Base-by-base conservation (phyloP, 2,888 invertebrate species). In the Drosophila colorata region DNA sequence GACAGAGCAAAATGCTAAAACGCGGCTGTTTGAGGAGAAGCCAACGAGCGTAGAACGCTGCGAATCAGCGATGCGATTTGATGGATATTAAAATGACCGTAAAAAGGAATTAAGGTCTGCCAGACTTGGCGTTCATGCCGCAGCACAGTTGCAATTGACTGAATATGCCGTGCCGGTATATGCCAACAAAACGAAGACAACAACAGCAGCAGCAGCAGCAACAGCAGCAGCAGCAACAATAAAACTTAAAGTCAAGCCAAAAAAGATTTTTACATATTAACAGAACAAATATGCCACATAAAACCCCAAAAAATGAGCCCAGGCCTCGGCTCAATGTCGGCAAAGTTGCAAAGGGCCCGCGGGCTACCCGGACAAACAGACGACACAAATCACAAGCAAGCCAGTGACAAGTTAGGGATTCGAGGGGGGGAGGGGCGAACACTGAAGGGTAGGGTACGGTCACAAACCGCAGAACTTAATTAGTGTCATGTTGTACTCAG, bases 51-150 rank as follows among this genome's bases (percentile, higher is more conserved):
- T 87, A 83, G 77, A 88, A 88, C 77, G 71, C 74, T 72, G 85
- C 73, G 81, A 91, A 87, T 88, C 89, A 91, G 88, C 88, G 90
- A 88, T 90, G 87, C 90, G 90, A 89, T 88, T 91, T 91, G 91
- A 89, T 91, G 91, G 90, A 90, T 91, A 91, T 90, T 90, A 90
- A 91, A 91, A 91, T 91, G 90, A 91, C 91, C 91, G 91, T 91
- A 91, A 91, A 90, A 91, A 91, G 91, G 91, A 91, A 91, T 91
- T 91, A 90, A 90, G 91, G 91, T 91, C 91, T 91, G 89, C 68
- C 78, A 90, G 91, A 90, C 84, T 90, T 87, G 74, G 75, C 80
- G 72, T 70, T 71, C 77, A 76, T 46, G 47, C 20, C 56, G 49
- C 61, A 51, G 55, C 68, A 69, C 60, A 79, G 88, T 88, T 88